These are phyloP conservation scores for Choloepus hoffmanni DNA, from an alignment of 2,113 vertebrate species.

Conservation along the genomic window DNA sequence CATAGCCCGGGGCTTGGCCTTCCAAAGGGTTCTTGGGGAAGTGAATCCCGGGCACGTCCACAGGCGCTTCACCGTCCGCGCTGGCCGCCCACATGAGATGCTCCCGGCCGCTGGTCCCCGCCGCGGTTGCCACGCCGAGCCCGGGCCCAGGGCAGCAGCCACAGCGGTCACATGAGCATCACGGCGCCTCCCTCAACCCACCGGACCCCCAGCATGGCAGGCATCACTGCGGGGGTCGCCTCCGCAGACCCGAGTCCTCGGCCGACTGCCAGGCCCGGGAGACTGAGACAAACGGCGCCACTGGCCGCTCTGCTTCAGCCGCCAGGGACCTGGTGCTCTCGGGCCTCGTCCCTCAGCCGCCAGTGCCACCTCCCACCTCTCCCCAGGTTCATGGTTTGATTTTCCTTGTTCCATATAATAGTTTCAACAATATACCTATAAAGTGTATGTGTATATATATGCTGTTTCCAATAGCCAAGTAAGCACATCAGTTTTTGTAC, in stretches of 20 bases:
- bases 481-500: no score
- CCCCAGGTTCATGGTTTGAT: no score
- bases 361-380: constrained; percentile 72
- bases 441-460: no score
- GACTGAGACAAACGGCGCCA: constrained; percentile 70
- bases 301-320: constrained; percentile 67
- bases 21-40: constrained; percentile 97
- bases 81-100: constrained; percentile 95
- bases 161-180: constrained; percentile 66
- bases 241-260: constrained; percentile 62
- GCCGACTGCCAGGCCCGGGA: constrained; percentile 68
- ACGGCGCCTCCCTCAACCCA: constrained; percentile 34
- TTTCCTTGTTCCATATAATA: no score
- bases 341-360: constrained; percentile 76
- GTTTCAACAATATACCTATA: no score
- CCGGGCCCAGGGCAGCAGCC: constrained; percentile 82
- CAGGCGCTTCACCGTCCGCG: constrained; percentile 94
- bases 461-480: no score
- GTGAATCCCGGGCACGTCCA: constrained; percentile 95
- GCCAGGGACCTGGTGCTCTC: constrained; percentile 86
- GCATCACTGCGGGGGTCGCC: constrained; percentile 68
- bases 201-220: constrained; percentile 77
- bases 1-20: constrained; percentile 98
- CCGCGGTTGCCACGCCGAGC: constrained; percentile 79
- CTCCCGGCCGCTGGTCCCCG: constrained; percentile 89